Percentiles rank a stretch among this genome's conserved stretches.
Conservation (phyloP, 2,888 invertebrate species). For the Tuta absoluta region DNA sequence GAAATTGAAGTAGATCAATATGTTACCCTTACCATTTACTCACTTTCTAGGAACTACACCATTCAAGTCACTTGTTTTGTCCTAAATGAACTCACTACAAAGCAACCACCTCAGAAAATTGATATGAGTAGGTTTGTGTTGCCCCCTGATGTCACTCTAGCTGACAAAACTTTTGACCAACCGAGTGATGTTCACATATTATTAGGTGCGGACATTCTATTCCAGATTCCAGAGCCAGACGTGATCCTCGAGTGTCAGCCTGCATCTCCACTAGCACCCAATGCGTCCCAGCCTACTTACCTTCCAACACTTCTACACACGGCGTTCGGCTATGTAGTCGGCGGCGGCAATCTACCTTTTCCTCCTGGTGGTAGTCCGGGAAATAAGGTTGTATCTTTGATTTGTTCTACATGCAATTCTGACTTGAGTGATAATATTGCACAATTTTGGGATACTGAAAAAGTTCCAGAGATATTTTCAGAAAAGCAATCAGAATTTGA, state of each 20-base stretch:
- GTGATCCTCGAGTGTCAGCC: too few relatives aligned
- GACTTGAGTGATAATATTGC: background rate
- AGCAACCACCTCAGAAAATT: conserved; percentile 32
- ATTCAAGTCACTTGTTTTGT: conserved; percentile 29
- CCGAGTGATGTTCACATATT: conserved; percentile 32
- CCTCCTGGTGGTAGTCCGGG: background rate
- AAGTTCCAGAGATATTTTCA: background rate
- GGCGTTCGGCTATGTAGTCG: too few relatives aligned
- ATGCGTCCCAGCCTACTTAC: too few relatives aligned
- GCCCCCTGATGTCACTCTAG: conserved; percentile 27
- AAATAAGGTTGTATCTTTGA: background rate
- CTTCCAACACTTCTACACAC: too few relatives aligned
- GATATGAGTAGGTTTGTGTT: too few relatives aligned
- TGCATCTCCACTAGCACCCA: too few relatives aligned
- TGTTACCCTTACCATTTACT: conserved; percentile 31
- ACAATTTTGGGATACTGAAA: background rate
- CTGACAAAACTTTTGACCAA: conserved; percentile 29
- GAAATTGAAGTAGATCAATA: conserved; percentile 23
- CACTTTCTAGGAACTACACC: conserved; percentile 23
- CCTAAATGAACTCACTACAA: conserved; percentile 33
- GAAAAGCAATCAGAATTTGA: background rate
- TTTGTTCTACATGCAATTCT: background rate
- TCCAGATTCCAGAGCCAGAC: conserved; percentile 30
- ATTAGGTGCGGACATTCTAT: conserved; percentile 33
- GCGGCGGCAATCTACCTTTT: background rate